Evolutionary conservation across 2,888 invertebrate species (phyloP), one percentile per base, ranked within the genome.

Genomic region (Drosophila merina): DNA sequence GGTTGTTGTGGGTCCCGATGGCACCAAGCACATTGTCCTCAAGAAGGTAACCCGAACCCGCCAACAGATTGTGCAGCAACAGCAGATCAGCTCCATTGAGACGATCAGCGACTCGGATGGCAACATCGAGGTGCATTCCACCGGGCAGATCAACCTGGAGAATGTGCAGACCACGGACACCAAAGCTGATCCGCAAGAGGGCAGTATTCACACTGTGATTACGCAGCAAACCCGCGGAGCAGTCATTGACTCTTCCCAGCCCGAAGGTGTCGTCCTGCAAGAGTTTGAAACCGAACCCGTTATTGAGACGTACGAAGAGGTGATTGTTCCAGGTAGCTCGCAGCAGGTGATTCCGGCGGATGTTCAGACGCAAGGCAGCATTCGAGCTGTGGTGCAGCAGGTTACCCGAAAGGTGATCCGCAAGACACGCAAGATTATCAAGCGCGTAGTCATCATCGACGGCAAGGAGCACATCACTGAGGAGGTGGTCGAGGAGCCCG

Each of bases 401-500:
- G 95, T 97, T 0, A 96, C 96, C 0, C 93, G 96, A 74, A 93
- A 95, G 87, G 94, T 96, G n/a, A 94, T 96, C 4, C 93, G 94
- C 67, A 96, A 95, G 79, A 95, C 95, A 12, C 93, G 95, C 49
- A 94, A 95, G 72, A 95, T 96, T 14, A 95, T 97, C 55, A 93
- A 96, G 57, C 94, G 95, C 75, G 94, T 96, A 2, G 95, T 95
- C 0, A 94, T 96, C 4, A 94, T 97, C 63, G 95, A 97, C 89
- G 97, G 97, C 0, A 95, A 96, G 91, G 97, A 97, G 92, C 95
- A 95, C 69, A 94, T 96, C 0, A 95, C 95, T 6, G 97, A 97
- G 91, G 97, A 97, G 92, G 92, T 97, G 0, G 93, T 97, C 45
- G 97, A 97, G 87, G 97, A 97, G 90, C 97, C 97, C 0, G 97